Evolutionary conservation across 1,140 invertebrate species (phyloP).

Genomic region (Aphaenogaster rudis): DNA sequence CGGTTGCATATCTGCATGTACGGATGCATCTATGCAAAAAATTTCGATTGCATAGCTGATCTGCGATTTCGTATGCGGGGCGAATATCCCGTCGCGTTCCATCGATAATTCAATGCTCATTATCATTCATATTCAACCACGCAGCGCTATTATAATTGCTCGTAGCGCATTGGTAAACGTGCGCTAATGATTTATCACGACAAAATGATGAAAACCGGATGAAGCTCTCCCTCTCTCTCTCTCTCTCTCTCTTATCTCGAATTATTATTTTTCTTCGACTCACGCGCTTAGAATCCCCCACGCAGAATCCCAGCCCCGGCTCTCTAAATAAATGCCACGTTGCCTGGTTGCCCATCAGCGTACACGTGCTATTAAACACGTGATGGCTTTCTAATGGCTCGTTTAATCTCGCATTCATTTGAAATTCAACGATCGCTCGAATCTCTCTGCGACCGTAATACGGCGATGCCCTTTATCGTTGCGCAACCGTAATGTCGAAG

Average conservation of each 20-base stretch:
- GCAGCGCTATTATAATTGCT: slow-evolving; percentile 64
- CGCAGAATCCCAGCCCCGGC: background rate
- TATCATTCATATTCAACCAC: slow-evolving; percentile 74
- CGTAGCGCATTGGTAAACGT: background rate
- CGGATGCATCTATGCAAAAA: slow-evolving; percentile 51
- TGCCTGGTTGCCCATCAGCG: slow-evolving; percentile 6
- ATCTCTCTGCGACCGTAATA: slow-evolving; percentile 31
- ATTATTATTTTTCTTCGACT: background rate
- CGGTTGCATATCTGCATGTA: slow-evolving; percentile 1
- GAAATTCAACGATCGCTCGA: slow-evolving; percentile 57
- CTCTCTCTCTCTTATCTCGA: background rate
- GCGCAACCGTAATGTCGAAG: slow-evolving; percentile 42
- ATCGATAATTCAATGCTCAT: slow-evolving; percentile 71
- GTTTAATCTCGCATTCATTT: slow-evolving; percentile 60
- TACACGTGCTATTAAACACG: slow-evolving; percentile 46
- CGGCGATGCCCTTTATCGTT: slow-evolving; percentile 55
- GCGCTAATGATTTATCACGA: slow-evolving; percentile 15
- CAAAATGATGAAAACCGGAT: background rate
- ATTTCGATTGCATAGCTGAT: slow-evolving; percentile 53
- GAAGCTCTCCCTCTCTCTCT: background rate
- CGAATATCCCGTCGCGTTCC: slow-evolving; percentile 61
- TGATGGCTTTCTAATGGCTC: slow-evolving; percentile 62
- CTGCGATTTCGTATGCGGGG: slow-evolving; percentile 62
- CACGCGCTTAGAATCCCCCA: background rate
- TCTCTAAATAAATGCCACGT: slow-evolving; percentile 52